Evolutionary conservation across 1,140 invertebrate genomes (phyloP).

Genomic region (Triops longicaudatus): DNA sequence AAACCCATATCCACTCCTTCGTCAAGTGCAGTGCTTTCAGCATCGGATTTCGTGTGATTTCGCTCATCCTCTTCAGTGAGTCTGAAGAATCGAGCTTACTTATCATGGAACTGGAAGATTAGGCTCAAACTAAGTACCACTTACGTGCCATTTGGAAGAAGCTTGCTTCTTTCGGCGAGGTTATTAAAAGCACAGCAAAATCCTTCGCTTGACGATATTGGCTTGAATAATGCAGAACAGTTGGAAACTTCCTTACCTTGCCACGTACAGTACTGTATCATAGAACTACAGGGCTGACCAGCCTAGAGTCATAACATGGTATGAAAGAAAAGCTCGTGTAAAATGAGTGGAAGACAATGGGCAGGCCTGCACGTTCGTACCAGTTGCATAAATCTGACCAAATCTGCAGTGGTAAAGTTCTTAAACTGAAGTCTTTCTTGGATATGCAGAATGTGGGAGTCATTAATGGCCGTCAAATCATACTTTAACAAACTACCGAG

Average conservation of each 20-base stretch:
- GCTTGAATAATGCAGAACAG: conserved; percentile 24
- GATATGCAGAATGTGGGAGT: conserved; percentile 12
- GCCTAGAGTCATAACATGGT: conserved; percentile 17
- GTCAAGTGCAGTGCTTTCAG: background rate
- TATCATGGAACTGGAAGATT: no score
- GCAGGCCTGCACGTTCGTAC: background rate
- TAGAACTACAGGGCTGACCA: conserved; percentile 20
- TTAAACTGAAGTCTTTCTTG: conserved; percentile 21
- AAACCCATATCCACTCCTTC: conserved; percentile 28
- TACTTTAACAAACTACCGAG: conserved; percentile 21
- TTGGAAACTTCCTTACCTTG: conserved; percentile 20
- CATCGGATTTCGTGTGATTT: background rate
- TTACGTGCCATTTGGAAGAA: background rate
- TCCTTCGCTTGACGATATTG: conserved; percentile 24
- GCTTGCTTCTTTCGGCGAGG: background rate
- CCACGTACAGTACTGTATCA: conserved; percentile 24
- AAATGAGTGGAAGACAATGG: background rate
- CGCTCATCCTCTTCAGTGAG: background rate
- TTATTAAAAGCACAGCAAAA: conserved; percentile 29
- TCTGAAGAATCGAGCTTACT: background rate
- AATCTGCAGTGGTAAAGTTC: conserved; percentile 18
- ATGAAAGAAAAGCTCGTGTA: background rate
- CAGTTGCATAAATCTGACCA: conserved; percentile 24
- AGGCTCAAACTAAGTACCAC: background rate
- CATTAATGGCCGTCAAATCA: background rate